Base-by-base conservation (phyloP, 2,113 vertebrate species). In the Neolamprologus caudopunctatus region DNA sequence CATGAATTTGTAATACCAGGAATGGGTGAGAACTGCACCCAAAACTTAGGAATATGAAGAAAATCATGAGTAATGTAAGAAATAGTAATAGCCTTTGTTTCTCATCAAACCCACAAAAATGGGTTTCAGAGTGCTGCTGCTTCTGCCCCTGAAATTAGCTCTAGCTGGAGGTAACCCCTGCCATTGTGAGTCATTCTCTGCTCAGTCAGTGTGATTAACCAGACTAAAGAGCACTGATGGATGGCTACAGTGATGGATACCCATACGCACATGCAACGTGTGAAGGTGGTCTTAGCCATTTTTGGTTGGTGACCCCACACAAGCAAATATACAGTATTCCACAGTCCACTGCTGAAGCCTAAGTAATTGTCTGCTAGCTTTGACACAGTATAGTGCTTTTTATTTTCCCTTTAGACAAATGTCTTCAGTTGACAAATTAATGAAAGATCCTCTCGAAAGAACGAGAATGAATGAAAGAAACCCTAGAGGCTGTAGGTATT, bases 361-460 rank as follows among this genome's bases (percentile, higher is more conserved):
- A 33, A 85, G 63, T 50, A 24, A 80, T 58, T 47, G 37, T 75
- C 33, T 51, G 81, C 84, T 40, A 80, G 50, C 35, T 90, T 66
- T 85, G 88, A 88, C 51, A 24, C 55, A 7, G 87, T 90, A 82
- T 61, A 71, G 90, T 88, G 40, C 8, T 87, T 94, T 89, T 82
- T 85, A 80, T 91, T 92, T 91, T 81, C 42, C 58, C 84, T 80
- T 87, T 35, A 28, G 88, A 91, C 57, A 87, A 82, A 40, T 58
- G 89, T 89, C 89, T 93, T 90, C 75, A 54, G 51, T 78, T 92
- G 93, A 95, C 91, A 92, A 93, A 94, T 94, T 90, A 92, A 50
- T 57, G 33, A 53, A 71, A 66, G 63, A 47, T 81, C 75, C 84
- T 90, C 95, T 35, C 57, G 50, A 92, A 66, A 68, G 63, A 68